Evolutionary conservation across 2,797 vertebrate species (phyloP), one percentile per base, ranked within the genome.

Genomic region (Austrolebias charrua): DNA sequence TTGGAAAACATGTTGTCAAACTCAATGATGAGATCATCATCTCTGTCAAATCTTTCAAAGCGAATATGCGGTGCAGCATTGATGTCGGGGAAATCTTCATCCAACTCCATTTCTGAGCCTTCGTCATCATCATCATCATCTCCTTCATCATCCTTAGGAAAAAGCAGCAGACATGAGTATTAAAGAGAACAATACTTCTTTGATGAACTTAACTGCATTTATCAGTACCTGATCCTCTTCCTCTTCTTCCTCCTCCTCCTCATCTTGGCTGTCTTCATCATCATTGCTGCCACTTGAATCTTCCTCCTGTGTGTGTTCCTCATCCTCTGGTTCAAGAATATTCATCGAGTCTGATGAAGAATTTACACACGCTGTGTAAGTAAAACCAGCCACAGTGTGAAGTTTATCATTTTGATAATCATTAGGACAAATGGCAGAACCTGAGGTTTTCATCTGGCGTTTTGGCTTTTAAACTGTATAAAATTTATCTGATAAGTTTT

Each of bases 1-100:
- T 94, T 97, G 82, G 96, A 95, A 90, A 97, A 98, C 96, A 98
- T 98, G 94, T 95, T 98, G 92, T 98, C 96, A 89, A 98, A 98
- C 90, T 98, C 96, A 72, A 98, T 97, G 92, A 98, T 97, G 92
- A 98, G 95, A 91, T 98, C 96, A 73, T 98, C 96, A 80, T 98
- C 96, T 76, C 96, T 87, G 88, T 98, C 96, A 82, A 96, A 97
- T 84, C 96, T 93, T 86, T 97, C 96, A 79, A 98, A 97, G 75
- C 96, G 94, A 73, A 97, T 96, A 81, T 97, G 95, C 28, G 95
- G 96, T n/a, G 95, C 95, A 6, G 95, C 93, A 74, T 96, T 97
- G 82, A 98, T 96, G 84, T 98, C 96, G 35, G 95, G 96, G 67
- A 96, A 97, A 84, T 97, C 96, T 87, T 98, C 96, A 73, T 98